Evolutionary conservation across 1,140 invertebrate species (phyloP).

Genomic region (Pogonomyrmex barbatus): DNA sequence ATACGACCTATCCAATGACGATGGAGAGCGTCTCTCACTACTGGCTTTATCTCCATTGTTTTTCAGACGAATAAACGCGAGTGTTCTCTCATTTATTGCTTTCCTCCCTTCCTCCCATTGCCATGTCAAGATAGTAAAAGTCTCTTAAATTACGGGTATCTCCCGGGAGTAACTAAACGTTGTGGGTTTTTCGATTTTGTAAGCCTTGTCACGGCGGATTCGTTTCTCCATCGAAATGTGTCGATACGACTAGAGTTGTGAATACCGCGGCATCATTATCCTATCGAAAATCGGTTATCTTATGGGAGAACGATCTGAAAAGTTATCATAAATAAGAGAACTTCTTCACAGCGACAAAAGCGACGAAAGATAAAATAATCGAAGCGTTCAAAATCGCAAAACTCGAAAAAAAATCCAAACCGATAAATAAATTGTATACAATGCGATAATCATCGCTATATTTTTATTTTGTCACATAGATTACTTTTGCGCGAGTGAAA

Average conservation of each 20-base stretch:
- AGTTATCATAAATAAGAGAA: neutral
- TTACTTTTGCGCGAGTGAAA: neutral
- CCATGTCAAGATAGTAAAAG: constrained; percentile 56
- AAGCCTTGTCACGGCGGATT: neutral
- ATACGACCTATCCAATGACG: constrained; percentile 6
- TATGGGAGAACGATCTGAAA: neutral
- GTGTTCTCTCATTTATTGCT: constrained; percentile 55
- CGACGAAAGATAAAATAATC: neutral
- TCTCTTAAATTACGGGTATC: constrained; percentile 39
- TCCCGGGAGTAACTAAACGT: constrained; percentile 15
- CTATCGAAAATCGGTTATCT: neutral
- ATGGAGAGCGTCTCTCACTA: constrained; percentile 23
- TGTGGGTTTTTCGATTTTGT: constrained; percentile 16
- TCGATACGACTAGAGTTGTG: constrained; percentile 2
- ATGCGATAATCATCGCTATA: neutral
- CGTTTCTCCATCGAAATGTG: neutral
- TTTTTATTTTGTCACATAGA: neutral
- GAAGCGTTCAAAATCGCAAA: neutral
- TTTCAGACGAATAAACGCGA: constrained; percentile 50
- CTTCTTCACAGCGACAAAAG: neutral
- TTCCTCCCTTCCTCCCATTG: neutral
- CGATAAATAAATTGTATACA: neutral
- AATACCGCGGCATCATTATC: neutral
- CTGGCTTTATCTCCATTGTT: constrained; percentile 53
- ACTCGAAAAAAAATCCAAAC: neutral